A percentile compares a stretch with the other conserved stretches of the same genome.
Evolutionary conservation across 2,797 vertebrate species (phyloP).

Genomic region (Semotilus atromaculatus): DNA sequence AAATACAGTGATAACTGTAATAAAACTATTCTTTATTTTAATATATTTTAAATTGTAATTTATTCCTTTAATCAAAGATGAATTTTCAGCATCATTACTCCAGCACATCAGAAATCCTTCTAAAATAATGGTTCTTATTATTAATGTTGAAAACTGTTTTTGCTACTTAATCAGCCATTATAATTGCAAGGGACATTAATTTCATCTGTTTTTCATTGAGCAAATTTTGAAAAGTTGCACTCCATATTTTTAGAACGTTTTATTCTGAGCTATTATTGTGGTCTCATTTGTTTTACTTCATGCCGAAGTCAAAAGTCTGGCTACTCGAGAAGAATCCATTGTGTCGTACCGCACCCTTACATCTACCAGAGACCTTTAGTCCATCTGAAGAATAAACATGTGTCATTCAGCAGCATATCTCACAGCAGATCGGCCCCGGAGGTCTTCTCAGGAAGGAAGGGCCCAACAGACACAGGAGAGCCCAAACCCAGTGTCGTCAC

Average conservation of each 20-base stretch:
- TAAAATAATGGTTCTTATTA: neutral
- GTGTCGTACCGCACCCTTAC: constrained; percentile 28
- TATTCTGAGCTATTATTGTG: neutral
- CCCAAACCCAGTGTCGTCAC: constrained; percentile 16
- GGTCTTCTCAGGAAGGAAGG: constrained; percentile 53
- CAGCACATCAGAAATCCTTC: neutral
- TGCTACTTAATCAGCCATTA: neutral
- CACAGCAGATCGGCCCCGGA: constrained; percentile 37
- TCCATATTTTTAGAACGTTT: neutral
- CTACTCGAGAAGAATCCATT: constrained; percentile 5
- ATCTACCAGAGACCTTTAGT: neutral
- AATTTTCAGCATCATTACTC: too few relatives aligned
- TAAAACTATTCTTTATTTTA: too few relatives aligned
- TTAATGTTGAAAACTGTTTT: neutral
- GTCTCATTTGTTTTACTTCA: constrained; percentile 1
- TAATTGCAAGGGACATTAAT: neutral
- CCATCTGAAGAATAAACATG: constrained; percentile 52
- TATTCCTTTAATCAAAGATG: neutral
- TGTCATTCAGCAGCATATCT: constrained; percentile 57
- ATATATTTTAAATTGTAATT: too few relatives aligned
- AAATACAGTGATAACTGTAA: too few relatives aligned
- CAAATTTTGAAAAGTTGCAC: neutral
- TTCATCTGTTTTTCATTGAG: too few relatives aligned
- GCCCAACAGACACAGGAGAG: constrained; percentile 12
- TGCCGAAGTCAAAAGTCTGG: neutral